Base-by-base conservation (phyloP, 2,888 invertebrate species). In the Neoscelio sp. region DNA sequence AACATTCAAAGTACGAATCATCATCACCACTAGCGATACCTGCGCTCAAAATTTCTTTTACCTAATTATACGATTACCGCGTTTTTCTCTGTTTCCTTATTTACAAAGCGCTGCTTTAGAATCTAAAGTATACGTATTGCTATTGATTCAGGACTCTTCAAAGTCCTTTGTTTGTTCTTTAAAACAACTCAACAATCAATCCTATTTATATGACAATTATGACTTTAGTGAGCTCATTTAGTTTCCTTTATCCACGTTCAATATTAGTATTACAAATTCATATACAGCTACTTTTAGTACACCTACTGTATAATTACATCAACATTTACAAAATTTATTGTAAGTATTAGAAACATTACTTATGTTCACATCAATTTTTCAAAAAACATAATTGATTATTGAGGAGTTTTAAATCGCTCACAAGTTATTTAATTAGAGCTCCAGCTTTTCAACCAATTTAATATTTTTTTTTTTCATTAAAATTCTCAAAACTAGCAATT, bases 121-220 rank as follows among this genome's bases (percentile, higher is more conserved):
- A 26, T 64, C 68, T 76, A 76, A 70, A 70, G 40, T 76, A 44
- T 76, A 70, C 68, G 64, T 76, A 76, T 76, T 76, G 76, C 76
- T 76, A 76, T 76, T 62, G 48, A 64, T 56, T 64, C 17, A 1
- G 15, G 35, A 23, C 52, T 38, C 26, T 8, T 42, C 44, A 2
- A 52, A 65, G 42, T 20, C 48, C 48, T 15, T 28, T 2, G 7
- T 54, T 23, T 6, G 1, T 7, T n/a, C 2, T 30, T 56, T 33
- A 40, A 42, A 70, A 64, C 62, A 58, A 48, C 68, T 64, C 76
- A 64, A 62, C 44, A 28, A 77, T 70, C 70, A 54, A 67, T 75
- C 30, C 13, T 28, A 67, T 44, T 75, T 54, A 33, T 12, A 54
- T 10, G 52, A 67, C 67, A 35, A 38, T 60, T 67, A 60, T 28